Conservation (phyloP, 2,113 vertebrate species). For the Pelodiscus sinensis region DNA sequence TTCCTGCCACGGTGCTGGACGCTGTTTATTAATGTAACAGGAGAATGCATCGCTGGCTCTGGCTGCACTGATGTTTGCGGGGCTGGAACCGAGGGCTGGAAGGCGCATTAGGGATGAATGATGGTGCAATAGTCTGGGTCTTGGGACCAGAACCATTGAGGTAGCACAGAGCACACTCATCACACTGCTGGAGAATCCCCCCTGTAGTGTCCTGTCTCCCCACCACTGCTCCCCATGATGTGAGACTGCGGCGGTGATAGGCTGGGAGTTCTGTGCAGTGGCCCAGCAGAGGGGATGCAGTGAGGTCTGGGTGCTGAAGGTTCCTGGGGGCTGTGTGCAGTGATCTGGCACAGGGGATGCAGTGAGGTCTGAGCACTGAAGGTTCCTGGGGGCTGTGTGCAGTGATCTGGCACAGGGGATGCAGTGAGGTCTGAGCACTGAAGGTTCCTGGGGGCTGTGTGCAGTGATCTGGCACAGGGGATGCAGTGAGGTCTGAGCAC, state of each 20-base stretch:
- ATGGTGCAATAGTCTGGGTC: neutral
- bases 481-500: neutral
- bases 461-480: neutral
- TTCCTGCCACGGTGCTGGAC: slow-evolving; percentile 83
- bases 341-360: neutral
- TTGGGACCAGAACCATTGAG: neutral
- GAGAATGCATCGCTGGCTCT: slow-evolving; percentile 75
- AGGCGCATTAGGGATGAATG: slow-evolving; percentile 3
- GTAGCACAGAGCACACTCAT: neutral
- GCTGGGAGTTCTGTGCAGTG: neutral
- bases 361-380: accelerated
- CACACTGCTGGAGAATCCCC: neutral
- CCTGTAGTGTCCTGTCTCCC: neutral
- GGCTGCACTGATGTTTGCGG: slow-evolving; percentile 41
- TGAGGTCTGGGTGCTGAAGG: neutral
- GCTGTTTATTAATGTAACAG: slow-evolving; percentile 82
- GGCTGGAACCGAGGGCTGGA: neutral
- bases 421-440: neutral
- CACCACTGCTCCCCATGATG: neutral
- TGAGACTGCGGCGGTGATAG: neutral
- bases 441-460: neutral
- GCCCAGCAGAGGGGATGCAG: neutral
- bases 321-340: neutral
- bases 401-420: neutral
- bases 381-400: neutral